These are phyloP conservation scores for Seladonia tumulorum DNA, from an alignment of 2,888 invertebrate species.

Conservation along the genomic window DNA sequence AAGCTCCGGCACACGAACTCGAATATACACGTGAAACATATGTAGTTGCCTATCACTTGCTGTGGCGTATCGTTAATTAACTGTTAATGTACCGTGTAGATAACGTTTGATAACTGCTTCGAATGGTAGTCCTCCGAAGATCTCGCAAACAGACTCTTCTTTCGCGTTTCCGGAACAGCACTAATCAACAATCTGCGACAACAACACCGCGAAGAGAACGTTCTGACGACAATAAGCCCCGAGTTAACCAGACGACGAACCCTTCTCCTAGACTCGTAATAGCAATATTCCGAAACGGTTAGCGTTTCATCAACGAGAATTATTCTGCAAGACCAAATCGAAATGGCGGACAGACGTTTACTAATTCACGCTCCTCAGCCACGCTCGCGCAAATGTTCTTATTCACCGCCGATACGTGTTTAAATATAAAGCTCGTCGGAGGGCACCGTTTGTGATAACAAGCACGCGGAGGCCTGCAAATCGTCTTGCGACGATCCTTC, in stretches of 20 bases:
- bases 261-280: conserved; percentile 41
- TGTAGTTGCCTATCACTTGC: conserved; percentile 24
- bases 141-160: not conserved
- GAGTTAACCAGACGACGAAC: conserved; percentile 31
- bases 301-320: conserved; percentile 18
- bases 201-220: conserved; percentile 21
- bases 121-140: conserved; percentile 11
- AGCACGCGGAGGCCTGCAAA: not conserved
- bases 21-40: not conserved
- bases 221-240: conserved; percentile 61
- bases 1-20: not conserved
- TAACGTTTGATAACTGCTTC: conserved; percentile 22
- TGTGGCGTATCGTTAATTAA: not conserved
- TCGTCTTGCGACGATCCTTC: not conserved
- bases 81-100: not conserved
- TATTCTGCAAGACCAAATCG: conserved; percentile 3
- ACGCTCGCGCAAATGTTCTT: conserved; percentile 67
- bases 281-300: conserved; percentile 43
- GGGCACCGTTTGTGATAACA: conserved; percentile 68
- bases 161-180: conserved; percentile 25
- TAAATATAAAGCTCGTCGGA: conserved; percentile 51
- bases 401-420: conserved; percentile 64
- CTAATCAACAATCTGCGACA: conserved; percentile 11
- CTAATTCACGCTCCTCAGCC: conserved; percentile 71
- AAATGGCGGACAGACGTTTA: conserved; percentile 59